Evolutionary conservation across 2,113 vertebrate species (phyloP).

Genomic region (Zosterops pallidus): DNA sequence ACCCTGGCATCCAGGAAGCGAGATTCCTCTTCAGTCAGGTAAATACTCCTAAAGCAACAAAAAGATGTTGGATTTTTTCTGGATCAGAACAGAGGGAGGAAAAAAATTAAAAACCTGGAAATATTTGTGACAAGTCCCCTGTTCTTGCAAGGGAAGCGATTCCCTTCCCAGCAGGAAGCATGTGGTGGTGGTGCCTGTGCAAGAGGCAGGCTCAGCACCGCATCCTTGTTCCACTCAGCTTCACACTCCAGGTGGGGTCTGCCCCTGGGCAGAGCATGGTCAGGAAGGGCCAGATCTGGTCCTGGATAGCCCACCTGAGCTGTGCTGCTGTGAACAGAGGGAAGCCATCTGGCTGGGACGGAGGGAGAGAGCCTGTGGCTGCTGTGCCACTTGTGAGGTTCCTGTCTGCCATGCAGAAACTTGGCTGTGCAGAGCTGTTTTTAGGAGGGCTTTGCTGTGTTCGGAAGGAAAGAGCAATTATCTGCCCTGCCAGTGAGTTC

Average conservation of each 20-base stretch:
- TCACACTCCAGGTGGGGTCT: neutral
- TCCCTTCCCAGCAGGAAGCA: neutral
- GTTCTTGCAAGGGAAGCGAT: neutral
- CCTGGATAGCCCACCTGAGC: neutral
- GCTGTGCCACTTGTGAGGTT: neutral
- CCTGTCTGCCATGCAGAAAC: neutral
- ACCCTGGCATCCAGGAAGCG: neutral
- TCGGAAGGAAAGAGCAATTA: constrained; percentile 29
- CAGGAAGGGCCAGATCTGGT: neutral
- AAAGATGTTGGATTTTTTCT: neutral
- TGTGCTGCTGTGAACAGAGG: neutral
- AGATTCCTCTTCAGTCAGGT: neutral
- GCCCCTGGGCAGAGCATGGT: neutral
- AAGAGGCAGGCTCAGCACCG: rapidly evolving
- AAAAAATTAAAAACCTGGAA: neutral
- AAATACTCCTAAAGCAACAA: neutral
- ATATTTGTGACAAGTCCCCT: neutral
- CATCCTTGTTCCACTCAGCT: rapidly evolving
- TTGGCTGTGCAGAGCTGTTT: neutral
- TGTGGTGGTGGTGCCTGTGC: no score
- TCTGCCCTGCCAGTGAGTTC: constrained; percentile 2
- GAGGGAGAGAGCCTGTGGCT: neutral
- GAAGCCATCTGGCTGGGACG: neutral
- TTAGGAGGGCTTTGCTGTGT: constrained; percentile 34
- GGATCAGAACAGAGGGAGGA: neutral